Base-by-base conservation (phyloP, 2,113 vertebrate genomes). In the Stegostoma tigrinum region DNA sequence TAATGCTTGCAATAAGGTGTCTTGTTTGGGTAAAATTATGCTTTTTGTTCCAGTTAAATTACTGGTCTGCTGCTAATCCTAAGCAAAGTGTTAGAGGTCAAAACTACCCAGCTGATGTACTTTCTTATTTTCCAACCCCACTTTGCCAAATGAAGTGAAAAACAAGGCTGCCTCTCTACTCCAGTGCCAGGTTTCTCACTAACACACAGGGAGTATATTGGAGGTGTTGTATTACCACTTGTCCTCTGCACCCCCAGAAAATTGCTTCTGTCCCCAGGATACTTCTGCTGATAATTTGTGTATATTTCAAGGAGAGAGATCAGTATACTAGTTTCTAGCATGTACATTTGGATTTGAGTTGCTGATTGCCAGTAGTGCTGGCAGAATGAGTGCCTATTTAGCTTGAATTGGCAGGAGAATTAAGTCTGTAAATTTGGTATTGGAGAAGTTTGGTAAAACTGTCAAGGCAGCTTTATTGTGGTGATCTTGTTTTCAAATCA, bases 381-480 rank as follows among this genome's bases (percentile, higher is more conserved):
- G 89, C 89, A 93, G 61, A 61, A 66, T n/a, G 34, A 38, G n/a
- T 38, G 15, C 34, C 17, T 15, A 38, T 66, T 93, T n/a, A 4
- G 38, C 61, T 93, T 19, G 17, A 34, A 89, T 27, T 89, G 86
- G 86, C 55, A 61, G 52, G 27, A 93, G 66, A 93, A 93, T 93
- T 61, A n/a, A 66, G 61, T n/a, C 64, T 93, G 61, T 93, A 93
- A 93, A 93, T n/a, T 34, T 91, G 19, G 19, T 93, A 34, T 64
- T 67, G 61, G 61, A 66, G 48, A 2, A 10, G 34, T 66, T 93
- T 93, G 23, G 17, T 93, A 42, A 93, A 61, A 66, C 61, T 42
- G 67, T 93, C 34, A 93, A n/a, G 61, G 89, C 61, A 66, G 89
- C 61, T n/a, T 93, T 93, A 23, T 93, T 93, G 89, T 93, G 87